Conservation (phyloP, 2,113 vertebrate species). For the Dissostichus mawsoni region DNA sequence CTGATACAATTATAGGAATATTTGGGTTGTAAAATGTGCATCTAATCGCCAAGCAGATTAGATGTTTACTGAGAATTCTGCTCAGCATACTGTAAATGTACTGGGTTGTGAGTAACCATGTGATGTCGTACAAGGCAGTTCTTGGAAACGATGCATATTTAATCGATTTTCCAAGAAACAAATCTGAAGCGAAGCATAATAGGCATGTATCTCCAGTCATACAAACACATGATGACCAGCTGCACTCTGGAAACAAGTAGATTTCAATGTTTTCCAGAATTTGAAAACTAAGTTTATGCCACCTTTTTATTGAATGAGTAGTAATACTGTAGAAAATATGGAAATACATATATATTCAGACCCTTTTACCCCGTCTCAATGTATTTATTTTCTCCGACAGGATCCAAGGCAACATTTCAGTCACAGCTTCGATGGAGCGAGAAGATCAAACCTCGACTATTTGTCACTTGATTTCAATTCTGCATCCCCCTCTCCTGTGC, state of each 20-base stretch:
- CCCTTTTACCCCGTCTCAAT: not conserved
- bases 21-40: not conserved
- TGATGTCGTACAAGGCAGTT: not conserved
- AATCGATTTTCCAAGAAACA: not conserved
- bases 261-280: not conserved
- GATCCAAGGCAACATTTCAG: conserved; percentile 81
- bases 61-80: conserved; percentile 19
- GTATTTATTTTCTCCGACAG: conserved; percentile 69
- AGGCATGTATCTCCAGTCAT: not conserved
- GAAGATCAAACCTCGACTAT: conserved; percentile 93
- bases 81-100: not conserved
- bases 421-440: conserved; percentile 80
- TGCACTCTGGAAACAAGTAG: not conserved
- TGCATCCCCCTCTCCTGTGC: conserved; percentile 90
- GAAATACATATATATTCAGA: not conserved
- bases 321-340: not conserved
- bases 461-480: conserved; percentile 97
- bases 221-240: conserved; percentile 10
- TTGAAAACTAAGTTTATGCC: not conserved
- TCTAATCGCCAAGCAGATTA: not conserved
- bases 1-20: not conserved
- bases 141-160: not conserved
- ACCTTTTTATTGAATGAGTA: not conserved
- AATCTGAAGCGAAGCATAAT: not conserved
- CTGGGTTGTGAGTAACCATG: not conserved